A percentile compares a stretch with the other conserved stretches of the same genome.
phyloP scores from a whole-genome alignment of 2,888 invertebrate species.

The Romanomermis culicivorax region DNA sequence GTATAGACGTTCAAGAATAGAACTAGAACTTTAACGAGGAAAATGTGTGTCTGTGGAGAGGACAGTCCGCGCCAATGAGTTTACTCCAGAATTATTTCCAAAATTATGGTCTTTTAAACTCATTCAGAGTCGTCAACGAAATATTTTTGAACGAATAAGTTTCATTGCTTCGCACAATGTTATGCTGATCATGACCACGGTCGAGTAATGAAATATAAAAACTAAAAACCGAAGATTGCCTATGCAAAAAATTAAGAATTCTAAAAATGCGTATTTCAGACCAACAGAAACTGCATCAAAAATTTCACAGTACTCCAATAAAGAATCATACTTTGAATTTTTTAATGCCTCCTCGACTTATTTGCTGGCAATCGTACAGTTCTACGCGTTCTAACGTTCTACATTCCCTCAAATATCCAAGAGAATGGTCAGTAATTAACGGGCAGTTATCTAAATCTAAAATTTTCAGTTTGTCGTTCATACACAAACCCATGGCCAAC shows the following conservation, averaged over 20 bases:
- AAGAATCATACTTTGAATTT: constrained; percentile 56
- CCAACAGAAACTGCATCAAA: constrained; percentile 2
- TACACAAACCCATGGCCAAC: constrained; percentile 36
- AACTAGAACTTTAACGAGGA: too few relatives aligned
- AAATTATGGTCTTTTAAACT: too few relatives aligned
- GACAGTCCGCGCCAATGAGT: too few relatives aligned
- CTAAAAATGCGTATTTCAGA: constrained; percentile 1
- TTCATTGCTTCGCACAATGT: too few relatives aligned
- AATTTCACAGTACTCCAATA: too few relatives aligned
- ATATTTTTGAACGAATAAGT: too few relatives aligned
- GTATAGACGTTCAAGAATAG: too few relatives aligned
- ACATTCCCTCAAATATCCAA: constrained; percentile 80
- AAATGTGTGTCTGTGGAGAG: too few relatives aligned
- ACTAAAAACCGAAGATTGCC: background rate
- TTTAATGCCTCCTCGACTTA: constrained; percentile 84
- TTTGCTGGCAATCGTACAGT: constrained; percentile 94
- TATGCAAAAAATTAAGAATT: background rate
- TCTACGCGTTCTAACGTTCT: constrained; percentile 89
- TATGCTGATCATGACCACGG: too few relatives aligned
- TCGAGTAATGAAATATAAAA: too few relatives aligned
- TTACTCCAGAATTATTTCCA: too few relatives aligned
- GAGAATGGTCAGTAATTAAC: constrained; percentile 76
- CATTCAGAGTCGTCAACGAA: too few relatives aligned
- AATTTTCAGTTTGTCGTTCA: constrained; percentile 36
- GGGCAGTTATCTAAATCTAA: constrained; percentile 97